These are phyloP conservation scores for Himalopsyche anomala DNA, from an alignment of 2,888 invertebrate genomes.

Conservation along the genomic window DNA sequence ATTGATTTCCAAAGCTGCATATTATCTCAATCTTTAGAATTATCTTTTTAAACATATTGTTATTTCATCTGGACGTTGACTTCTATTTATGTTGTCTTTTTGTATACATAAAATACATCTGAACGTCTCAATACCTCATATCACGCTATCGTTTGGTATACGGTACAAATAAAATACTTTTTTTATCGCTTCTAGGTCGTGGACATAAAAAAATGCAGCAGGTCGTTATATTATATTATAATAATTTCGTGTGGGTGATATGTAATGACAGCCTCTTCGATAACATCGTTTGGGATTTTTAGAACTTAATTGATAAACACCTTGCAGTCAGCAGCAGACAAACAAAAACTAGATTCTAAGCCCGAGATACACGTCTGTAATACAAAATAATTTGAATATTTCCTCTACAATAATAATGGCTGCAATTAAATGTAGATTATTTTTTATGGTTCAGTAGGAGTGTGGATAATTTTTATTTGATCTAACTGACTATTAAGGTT, in stretches of 20 bases:
- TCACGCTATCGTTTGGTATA: not conserved
- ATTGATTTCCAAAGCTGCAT: too few species aligned
- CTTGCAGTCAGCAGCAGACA: not conserved
- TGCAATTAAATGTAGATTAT: constrained; percentile 18
- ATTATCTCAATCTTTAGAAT: too few species aligned
- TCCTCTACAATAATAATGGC: not conserved
- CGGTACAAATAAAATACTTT: not conserved
- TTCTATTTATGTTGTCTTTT: too few species aligned
- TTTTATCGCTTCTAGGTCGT: constrained; percentile 19
- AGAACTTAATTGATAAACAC: constrained; percentile 34
- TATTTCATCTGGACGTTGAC: too few species aligned
- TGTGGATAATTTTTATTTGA: not conserved
- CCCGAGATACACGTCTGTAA: not conserved
- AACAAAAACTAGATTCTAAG: not conserved
- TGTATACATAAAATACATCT: too few species aligned
- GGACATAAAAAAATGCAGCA: constrained; percentile 18
- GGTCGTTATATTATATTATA: not conserved
- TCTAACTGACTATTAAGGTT: not conserved
- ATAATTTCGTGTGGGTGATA: not conserved
- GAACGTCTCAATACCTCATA: not conserved
- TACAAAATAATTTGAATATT: constrained; percentile 22
- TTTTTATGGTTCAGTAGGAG: constrained; percentile 11
- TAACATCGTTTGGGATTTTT: constrained; percentile 32
- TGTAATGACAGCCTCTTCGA: not conserved
- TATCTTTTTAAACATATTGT: too few species aligned